Evolutionary conservation across 2,113 vertebrate species (phyloP).

Genomic region (Albula goreensis): DNA sequence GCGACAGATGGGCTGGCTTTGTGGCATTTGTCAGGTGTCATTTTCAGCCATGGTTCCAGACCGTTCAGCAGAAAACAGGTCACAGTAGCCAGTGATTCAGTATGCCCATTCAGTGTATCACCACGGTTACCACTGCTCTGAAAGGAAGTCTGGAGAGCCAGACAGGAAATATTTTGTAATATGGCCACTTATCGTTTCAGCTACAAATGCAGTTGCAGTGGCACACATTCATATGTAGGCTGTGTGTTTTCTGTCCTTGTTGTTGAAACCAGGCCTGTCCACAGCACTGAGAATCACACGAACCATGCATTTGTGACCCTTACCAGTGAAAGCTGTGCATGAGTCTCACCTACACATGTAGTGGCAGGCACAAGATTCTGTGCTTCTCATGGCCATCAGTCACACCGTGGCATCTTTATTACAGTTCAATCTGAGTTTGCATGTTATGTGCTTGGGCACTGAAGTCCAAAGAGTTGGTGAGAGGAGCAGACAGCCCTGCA

Average conservation of each 20-base stretch:
- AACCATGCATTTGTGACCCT: no score
- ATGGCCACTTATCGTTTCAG: background rate
- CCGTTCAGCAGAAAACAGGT: constrained; percentile 19
- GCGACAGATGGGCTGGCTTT: constrained; percentile 48
- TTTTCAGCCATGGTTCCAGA: constrained; percentile 52
- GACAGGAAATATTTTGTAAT: background rate
- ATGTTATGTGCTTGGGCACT: no score
- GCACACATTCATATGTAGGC: background rate
- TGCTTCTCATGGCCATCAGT: no score
- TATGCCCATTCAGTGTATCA: constrained; percentile 38
- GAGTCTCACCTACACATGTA: no score
- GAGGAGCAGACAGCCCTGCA: constrained; percentile 19
- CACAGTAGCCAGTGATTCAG: constrained; percentile 40
- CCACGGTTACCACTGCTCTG: constrained; percentile 5
- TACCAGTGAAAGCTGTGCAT: no score
- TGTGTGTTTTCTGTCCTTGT: no score
- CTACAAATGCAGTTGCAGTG: background rate
- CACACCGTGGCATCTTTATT: no score
- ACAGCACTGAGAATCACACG: no score
- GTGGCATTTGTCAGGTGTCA: constrained; percentile 17
- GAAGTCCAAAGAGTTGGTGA: background rate
- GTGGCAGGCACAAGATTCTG: no score
- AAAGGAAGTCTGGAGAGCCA: background rate
- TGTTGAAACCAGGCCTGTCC: no score
- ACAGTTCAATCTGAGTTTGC: no score